Base-by-base conservation (phyloP, 2,888 invertebrate species). In the Lottia gigantea region DNA sequence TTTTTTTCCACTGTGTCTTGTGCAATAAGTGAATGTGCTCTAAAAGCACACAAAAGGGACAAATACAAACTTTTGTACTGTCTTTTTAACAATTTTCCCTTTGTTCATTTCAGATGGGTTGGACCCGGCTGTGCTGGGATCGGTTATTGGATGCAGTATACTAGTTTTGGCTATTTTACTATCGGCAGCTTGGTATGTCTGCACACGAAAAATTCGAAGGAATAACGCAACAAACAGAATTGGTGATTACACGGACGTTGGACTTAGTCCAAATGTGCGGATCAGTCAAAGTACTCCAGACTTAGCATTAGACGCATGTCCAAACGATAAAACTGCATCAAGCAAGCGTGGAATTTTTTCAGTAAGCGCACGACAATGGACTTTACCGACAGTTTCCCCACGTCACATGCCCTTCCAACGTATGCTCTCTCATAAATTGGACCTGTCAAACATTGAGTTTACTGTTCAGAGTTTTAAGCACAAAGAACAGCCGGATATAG, bases 321-420 rank as follows among this genome's bases (percentile, higher is more conserved):
- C 71, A 12, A 74, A 76, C 25, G 31, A 62, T 15, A n/a, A 62
- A 12, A 62, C 69, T 0, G 65, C 68, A 7, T 70, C 78, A 61
- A 31, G 64, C 25, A 78, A 75, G 68, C 75, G 78, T 63, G 76
- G 78, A 26, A 75, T 83, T 47, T 82, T 82, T 64, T 82, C 82
- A 74, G 67, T 77, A 92, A 93, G 62, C 19, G 89, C 94, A 19
- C 91, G 94, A 12, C 95, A 95, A 89, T 94, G 94, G 0, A 95
- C 95, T 1, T 89, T 95, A 45, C 95, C 95, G 2, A 94, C 94
- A 66, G 94, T 94, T 7, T 94, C 94, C 8, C 94, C 93, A 63
- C 91, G 94, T 40, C 94, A 94, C 87, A 94, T 94, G 86, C 93
- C 93, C 64, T 95, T 95, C 88, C 94, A 94, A 84, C 90, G 95